Percentiles rank a stretch among this genome's conserved stretches.
Conservation (phyloP, 2,888 invertebrate genomes). For the Lumbricus terrestris region DNA sequence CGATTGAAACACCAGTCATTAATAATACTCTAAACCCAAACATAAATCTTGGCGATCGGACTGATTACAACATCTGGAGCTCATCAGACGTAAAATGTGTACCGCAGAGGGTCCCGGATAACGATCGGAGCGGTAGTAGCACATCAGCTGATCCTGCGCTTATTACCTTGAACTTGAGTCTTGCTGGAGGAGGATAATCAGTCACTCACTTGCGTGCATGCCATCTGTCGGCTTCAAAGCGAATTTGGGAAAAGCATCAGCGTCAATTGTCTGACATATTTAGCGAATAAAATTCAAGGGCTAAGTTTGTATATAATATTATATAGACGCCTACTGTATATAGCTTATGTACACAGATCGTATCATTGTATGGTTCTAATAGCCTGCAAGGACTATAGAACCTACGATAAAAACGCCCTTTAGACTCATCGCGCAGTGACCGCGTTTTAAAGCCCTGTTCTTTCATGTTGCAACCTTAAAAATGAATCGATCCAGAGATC, state of each 20-base stretch:
- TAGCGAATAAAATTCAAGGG: neutral
- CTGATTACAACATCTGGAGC: neutral
- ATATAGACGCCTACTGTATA: no score
- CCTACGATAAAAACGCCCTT: no score
- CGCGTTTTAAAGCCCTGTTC: neutral
- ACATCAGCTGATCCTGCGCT: neutral
- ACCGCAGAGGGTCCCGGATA: neutral
- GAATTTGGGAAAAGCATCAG: neutral
- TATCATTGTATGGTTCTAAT: neutral
- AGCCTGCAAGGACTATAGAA: neutral
- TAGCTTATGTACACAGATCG: no score
- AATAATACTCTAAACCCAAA: neutral
- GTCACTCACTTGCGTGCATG: neutral
- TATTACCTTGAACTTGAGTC: neutral
- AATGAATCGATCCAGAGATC: neutral
- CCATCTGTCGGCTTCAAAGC: neutral
- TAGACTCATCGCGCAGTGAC: neutral
- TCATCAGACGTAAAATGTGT: neutral
- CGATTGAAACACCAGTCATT: neutral
- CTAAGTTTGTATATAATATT: neutral
- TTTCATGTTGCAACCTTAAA: neutral
- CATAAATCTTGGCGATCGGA: neutral
- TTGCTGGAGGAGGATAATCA: neutral
- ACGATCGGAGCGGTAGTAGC: no score
- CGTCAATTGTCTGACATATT: neutral